Base-by-base conservation (phyloP, 2,113 vertebrate species). In the Stictonetta naevosa region DNA sequence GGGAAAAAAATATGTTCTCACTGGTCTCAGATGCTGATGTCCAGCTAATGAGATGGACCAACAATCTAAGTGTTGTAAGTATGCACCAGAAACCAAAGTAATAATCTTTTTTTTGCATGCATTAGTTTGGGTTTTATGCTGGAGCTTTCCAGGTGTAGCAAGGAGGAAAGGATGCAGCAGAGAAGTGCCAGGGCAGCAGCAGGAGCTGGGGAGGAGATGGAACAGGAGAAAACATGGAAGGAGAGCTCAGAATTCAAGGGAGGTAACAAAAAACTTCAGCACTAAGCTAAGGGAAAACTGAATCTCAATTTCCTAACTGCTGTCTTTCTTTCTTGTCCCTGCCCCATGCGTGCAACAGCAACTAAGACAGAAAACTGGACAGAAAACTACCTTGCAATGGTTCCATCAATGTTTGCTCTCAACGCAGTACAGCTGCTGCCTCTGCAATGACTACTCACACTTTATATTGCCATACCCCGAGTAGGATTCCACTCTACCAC, bases 51-150 rank as follows among this genome's bases (percentile, higher is more conserved):
- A 92, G 77, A 28, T 13, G 11, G 56, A 68, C 23, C 28, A 75
- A 55, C 21, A 83, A 5, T 2, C 1, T 15, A 38, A 62, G 40
- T 16, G 42, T 9, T 2, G 0, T 4, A 58, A 63, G 31, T 36
- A 63, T 2, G 10, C 1, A 3, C 18, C 36, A 81, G 36, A 53
- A 21, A 86, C 34, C 28, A 77, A 63, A 14, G 3, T 59, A 71
- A 42, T 33, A 17, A 67, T 6, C 25, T 60, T 10, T 48, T 21
- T 11, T 23, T 29, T 16, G 17, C 11, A 22, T 0, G 10, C 4
- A 55, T 63, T 50, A 50, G 36, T 71, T 44, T 29, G 55, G 59
- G 26, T 1, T 26, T 69, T 53, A 46, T 13, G 26, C 29, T 67
- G 34, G 31, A 89, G 23, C 8, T 78, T 75, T 81, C 29, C 46